Conservation (phyloP, 2,888 invertebrate species). For the Dolichopus griseipennis region DNA sequence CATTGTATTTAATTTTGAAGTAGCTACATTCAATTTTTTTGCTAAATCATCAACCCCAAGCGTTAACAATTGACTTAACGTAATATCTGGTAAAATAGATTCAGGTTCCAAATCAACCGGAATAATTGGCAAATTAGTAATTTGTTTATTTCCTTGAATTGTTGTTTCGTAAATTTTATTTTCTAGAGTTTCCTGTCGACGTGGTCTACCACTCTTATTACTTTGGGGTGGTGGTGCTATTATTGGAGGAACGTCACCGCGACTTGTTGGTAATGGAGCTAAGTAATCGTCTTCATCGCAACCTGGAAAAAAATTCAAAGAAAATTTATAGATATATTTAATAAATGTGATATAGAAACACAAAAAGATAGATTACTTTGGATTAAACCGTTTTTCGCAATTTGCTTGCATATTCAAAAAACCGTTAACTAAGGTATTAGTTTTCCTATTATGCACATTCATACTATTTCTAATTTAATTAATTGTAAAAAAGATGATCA, state of each 20-base stretch:
- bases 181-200: constrained; percentile 36
- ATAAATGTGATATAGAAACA: no score
- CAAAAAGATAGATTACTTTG: no score
- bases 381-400: no score
- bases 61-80: constrained; percentile 71
- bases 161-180: constrained; percentile 39
- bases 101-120: constrained; percentile 19
- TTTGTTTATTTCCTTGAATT: constrained; percentile 19
- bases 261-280: not conserved
- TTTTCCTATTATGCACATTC: no score
- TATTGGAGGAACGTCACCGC: constrained; percentile 38
- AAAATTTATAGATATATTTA: not conserved
- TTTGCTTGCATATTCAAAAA: no score
- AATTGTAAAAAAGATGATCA: no score
- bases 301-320: not conserved
- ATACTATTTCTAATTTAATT: no score
- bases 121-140: constrained; percentile 16
- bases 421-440: no score
- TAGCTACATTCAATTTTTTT: constrained; percentile 63
- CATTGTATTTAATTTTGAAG: constrained; percentile 71
- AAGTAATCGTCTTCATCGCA: constrained; percentile 7
- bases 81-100: constrained; percentile 53
- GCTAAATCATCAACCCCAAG: constrained; percentile 75
- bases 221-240: constrained; percentile 46
- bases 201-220: constrained; percentile 33